Conservation (phyloP, 2,113 vertebrate genomes). For the cat (Felis catus) region DNA sequence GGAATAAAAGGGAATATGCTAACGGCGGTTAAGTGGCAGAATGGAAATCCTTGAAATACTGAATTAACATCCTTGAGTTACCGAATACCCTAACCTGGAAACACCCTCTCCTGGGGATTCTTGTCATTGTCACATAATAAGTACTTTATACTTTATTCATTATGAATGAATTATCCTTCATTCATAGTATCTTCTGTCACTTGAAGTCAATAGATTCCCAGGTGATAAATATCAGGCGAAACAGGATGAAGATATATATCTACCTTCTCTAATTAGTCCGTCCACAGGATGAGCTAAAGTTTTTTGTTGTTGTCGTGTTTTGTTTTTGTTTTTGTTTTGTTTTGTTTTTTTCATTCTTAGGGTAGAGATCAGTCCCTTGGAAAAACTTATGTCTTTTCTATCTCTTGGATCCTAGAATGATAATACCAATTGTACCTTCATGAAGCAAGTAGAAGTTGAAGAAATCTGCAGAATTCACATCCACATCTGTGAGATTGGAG, state of each 20-base stretch:
- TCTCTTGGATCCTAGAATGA: background rate
- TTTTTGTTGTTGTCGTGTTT: too few species aligned
- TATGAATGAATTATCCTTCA: background rate
- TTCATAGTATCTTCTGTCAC: background rate
- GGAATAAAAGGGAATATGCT: background rate
- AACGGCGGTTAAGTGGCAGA: background rate
- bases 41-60: background rate
- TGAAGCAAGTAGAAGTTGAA: background rate
- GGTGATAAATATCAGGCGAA: background rate
- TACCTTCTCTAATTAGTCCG: background rate
- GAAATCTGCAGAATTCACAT: background rate
- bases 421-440: background rate
- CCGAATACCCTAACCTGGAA: background rate
- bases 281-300: background rate
- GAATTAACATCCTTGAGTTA: background rate
- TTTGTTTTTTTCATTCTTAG: background rate
- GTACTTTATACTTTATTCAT: background rate
- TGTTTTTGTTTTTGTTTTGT: background rate
- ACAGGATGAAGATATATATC: rapidly evolving
- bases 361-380: background rate
- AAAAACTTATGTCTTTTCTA: background rate
- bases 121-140: background rate
- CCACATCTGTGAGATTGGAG: background rate
- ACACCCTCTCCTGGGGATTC: background rate
- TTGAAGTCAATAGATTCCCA: background rate